Conservation (phyloP, 2,888 invertebrate species). For the Hartigia nigra region DNA sequence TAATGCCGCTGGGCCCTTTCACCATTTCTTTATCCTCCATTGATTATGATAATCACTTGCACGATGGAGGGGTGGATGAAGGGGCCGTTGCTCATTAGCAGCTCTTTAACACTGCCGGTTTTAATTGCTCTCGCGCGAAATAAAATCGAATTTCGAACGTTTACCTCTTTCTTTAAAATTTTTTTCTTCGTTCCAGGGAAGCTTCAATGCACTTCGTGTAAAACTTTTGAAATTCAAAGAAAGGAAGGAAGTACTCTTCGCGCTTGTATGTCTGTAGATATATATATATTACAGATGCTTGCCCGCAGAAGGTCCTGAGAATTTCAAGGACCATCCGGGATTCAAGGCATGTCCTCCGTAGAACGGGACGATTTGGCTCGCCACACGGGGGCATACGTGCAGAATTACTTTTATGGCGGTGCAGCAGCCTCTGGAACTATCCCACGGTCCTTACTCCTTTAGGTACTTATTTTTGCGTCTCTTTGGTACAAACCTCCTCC, state of each 20-base stretch:
- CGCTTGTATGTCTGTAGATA: background rate
- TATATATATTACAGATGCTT: background rate
- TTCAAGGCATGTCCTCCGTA: slow-evolving; percentile 33
- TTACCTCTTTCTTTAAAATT: background rate
- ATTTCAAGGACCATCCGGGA: slow-evolving; percentile 25
- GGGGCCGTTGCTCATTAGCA: slow-evolving; percentile 41
- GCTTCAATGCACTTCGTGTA: background rate
- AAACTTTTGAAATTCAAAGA: background rate
- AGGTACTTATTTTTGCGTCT: background rate
- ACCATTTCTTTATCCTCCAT: slow-evolving; percentile 18
- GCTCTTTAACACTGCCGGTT: slow-evolving; percentile 39
- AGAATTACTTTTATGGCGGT: slow-evolving; percentile 30
- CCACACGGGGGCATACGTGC: slow-evolving; percentile 28
- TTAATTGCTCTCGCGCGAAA: background rate
- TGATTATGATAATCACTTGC: slow-evolving; percentile 39
- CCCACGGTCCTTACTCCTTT: slow-evolving; percentile 3
- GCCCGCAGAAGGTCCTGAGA: background rate
- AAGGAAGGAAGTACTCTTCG: background rate
- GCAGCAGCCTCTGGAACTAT: slow-evolving; percentile 21
- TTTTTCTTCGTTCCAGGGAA: background rate
- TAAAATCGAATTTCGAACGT: background rate
- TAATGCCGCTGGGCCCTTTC: background rate
- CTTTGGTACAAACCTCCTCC: background rate
- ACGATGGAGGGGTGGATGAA: too few relatives aligned
- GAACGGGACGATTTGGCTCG: slow-evolving; percentile 37